A percentile compares a stretch with the other conserved stretches of the same genome.
Evolutionary conservation across 2,797 vertebrate species (phyloP).

Genomic region (Sparidentex hasta): DNA sequence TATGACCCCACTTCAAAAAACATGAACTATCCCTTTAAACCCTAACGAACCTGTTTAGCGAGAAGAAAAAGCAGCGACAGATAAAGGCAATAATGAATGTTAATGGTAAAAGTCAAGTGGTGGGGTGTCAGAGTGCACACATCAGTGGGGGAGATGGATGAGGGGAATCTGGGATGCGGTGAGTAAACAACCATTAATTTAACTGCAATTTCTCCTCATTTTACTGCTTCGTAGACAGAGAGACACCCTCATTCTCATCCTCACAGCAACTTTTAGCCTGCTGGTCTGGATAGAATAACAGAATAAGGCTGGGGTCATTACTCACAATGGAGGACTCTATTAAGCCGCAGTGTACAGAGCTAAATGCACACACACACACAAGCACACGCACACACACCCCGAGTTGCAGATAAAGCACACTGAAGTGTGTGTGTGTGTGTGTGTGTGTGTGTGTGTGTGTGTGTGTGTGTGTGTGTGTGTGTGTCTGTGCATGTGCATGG

Average conservation of each 20-base stretch:
- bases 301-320: constrained; percentile 80
- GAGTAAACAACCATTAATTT: constrained; percentile 58
- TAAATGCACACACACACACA: constrained; percentile 49
- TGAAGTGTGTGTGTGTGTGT: constrained; percentile 39
- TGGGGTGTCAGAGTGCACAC: constrained; percentile 6
- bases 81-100: constrained; percentile 12
- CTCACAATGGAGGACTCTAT: constrained; percentile 81
- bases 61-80: not conserved
- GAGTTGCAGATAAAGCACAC: constrained; percentile 47
- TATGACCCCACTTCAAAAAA: too few relatives aligned
- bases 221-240: constrained; percentile 45
- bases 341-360: constrained; percentile 69
- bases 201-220: constrained; percentile 54
- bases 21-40: too few relatives aligned
- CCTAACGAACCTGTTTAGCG: not conserved
- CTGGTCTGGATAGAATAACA: constrained; percentile 82
- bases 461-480: constrained; percentile 39
- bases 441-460: constrained; percentile 30
- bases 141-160: constrained; percentile 24
- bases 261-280: constrained; percentile 78
- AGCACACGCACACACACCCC: constrained; percentile 48
- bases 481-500: constrained; percentile 19
- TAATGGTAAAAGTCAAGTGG: constrained; percentile 6
- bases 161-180: constrained; percentile 4
- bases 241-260: constrained; percentile 59